phyloP scores from a whole-genome alignment of 2,113 vertebrate genomes.

The Parotia lawesii region DNA sequence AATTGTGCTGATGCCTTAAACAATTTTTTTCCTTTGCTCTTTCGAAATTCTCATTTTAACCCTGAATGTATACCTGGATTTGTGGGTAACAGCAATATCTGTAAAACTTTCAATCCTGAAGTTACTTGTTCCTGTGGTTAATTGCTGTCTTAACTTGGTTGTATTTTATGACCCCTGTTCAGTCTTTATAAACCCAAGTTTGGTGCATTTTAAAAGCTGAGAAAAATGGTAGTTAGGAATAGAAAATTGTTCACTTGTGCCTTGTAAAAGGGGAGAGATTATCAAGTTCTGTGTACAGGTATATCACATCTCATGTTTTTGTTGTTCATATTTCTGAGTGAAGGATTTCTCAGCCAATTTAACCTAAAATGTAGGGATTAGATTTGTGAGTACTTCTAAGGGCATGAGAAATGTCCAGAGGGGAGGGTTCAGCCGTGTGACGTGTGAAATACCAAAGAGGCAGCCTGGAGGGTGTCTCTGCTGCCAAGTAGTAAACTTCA shows the following conservation, averaged over 20 bases:
- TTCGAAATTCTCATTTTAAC: background rate
- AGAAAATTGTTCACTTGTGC: background rate
- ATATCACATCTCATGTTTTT: background rate
- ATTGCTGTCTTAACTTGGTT: background rate
- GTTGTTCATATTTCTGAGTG: background rate
- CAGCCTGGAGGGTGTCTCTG: background rate
- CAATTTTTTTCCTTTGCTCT: background rate
- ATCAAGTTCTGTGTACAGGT: background rate
- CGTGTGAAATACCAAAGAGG: background rate
- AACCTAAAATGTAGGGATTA: background rate
- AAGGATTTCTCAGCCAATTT: background rate
- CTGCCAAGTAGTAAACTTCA: slow-evolving; percentile 7
- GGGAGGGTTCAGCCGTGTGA: background rate
- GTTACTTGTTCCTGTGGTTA: background rate
- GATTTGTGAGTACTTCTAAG: background rate
- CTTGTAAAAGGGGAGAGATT: background rate
- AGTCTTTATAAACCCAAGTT: background rate
- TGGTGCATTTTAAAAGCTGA: background rate
- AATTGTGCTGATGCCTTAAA: background rate
- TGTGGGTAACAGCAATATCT: background rate
- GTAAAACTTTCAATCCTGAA: background rate
- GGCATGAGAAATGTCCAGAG: background rate
- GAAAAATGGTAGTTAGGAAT: background rate
- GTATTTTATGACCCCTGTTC: background rate
- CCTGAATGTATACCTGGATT: background rate